phyloP scores from a whole-genome alignment of 1,140 invertebrate genomes.

The Drosophila willistoni region DNA sequence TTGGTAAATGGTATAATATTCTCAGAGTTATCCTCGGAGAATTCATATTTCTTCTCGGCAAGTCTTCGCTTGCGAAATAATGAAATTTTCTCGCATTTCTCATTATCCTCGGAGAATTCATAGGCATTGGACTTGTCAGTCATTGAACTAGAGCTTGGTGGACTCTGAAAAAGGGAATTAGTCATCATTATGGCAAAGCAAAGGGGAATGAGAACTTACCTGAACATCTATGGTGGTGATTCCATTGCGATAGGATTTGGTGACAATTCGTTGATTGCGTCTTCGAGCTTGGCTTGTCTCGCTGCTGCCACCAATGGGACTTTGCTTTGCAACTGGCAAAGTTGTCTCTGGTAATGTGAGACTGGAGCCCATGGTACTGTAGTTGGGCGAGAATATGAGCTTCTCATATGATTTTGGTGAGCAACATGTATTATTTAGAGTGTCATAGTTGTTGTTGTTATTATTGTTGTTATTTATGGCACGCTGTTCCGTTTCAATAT shows the following conservation, averaged over 20 bases:
- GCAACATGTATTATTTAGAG: constrained; percentile 24
- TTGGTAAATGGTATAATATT: constrained; percentile 91
- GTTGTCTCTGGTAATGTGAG: constrained; percentile 55
- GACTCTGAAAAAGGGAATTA: constrained; percentile 25
- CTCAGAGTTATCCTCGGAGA: constrained; percentile 93
- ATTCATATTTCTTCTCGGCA: constrained; percentile 96
- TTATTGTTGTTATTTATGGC: constrained; percentile 32
- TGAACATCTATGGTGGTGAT: constrained; percentile 77
- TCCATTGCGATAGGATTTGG: constrained; percentile 77
- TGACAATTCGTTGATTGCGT: constrained; percentile 75
- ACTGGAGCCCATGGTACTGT: constrained; percentile 29
- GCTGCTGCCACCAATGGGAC: constrained; percentile 32
- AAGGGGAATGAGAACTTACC: constrained; percentile 18
- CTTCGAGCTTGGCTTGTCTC: constrained; percentile 61
- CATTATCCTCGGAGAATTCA: constrained; percentile 92
- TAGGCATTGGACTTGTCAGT: constrained; percentile 87
- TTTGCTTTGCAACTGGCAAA: constrained; percentile 48
- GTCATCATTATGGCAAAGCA: too few species aligned
- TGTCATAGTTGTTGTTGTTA: constrained; percentile 34
- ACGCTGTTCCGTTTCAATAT: constrained; percentile 75
- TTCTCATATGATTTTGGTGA: constrained; percentile 51
- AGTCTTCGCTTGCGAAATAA: constrained; percentile 91
- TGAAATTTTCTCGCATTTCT: constrained; percentile 92
- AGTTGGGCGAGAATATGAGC: constrained; percentile 59
- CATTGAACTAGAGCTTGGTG: constrained; percentile 54